These are phyloP conservation scores for Columba guinea DNA, from an alignment of 2,797 vertebrate species.

Conservation along the genomic window DNA sequence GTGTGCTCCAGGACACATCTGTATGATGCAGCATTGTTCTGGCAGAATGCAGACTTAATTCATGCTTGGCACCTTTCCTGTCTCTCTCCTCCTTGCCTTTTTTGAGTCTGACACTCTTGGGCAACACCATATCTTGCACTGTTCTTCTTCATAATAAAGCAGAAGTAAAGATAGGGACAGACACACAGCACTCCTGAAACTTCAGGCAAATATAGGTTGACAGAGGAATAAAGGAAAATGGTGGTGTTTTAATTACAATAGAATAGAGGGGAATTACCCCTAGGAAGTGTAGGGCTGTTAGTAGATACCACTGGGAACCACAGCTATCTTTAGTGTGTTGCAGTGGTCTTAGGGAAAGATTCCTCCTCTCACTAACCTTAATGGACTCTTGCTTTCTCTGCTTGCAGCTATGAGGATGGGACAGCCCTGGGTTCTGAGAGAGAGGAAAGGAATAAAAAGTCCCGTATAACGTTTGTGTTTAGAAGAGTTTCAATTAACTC, in stretches of 20 bases:
- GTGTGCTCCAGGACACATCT: slow-evolving; percentile 45
- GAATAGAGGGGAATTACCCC: neutral
- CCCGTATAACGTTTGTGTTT: neutral
- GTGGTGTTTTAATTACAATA: neutral
- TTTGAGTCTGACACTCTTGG: slow-evolving; percentile 12
- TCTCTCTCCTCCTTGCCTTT: neutral
- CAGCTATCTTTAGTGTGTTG: neutral
- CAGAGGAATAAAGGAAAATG: neutral
- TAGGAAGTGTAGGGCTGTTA: neutral
- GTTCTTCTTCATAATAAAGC: neutral
- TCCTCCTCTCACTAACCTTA: neutral
- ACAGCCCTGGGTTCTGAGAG: neutral
- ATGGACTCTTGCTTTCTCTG: neutral
- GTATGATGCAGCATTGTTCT: slow-evolving; percentile 21
- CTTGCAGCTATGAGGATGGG: neutral
- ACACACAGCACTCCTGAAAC: neutral
- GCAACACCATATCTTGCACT: rapidly evolving
- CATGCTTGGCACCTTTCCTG: slow-evolving; percentile 57
- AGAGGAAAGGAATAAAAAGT: neutral
- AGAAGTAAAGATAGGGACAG: neutral
- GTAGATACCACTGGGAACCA: neutral
- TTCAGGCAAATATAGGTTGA: neutral
- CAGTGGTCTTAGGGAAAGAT: neutral
- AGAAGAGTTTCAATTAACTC: neutral
- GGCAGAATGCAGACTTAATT: slow-evolving; percentile 58